Evolutionary conservation across 2,888 invertebrate genomes (phyloP).

Genomic region (Erebia aethiops): DNA sequence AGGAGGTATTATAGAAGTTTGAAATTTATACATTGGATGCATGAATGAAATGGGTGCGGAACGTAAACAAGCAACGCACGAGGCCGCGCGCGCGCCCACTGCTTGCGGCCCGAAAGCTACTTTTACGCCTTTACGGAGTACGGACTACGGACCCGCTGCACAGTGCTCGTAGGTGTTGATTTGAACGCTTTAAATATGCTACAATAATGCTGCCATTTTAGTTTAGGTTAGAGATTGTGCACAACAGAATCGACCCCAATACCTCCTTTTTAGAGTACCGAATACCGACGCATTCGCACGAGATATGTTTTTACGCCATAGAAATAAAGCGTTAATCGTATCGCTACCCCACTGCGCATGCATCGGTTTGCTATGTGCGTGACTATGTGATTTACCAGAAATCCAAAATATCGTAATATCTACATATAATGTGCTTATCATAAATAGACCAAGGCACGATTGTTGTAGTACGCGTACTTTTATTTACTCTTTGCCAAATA

Average conservation of each 20-base stretch:
- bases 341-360: no score
- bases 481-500: background rate
- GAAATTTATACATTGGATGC: constrained; percentile 42
- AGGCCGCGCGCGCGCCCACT: constrained; percentile 49
- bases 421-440: no score
- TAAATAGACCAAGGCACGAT: no score
- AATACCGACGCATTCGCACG: background rate
- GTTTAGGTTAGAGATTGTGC: no score
- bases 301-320: no score
- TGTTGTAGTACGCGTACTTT: background rate
- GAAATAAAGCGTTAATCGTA: no score
- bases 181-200: background rate
- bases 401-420: no score
- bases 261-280: no score
- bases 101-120: constrained; percentile 21
- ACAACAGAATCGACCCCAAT: no score
- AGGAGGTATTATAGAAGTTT: constrained; percentile 32
- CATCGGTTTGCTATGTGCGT: no score
- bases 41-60: constrained; percentile 55
- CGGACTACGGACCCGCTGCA: constrained; percentile 3
- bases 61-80: constrained; percentile 54
- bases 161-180: constrained; percentile 4
- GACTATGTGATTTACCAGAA: no score
- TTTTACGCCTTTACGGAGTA: constrained; percentile 9
- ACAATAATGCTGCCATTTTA: no score